Percentiles rank a stretch among this genome's conserved stretches.
These are phyloP conservation scores for Macrostomum lignano DNA, from an alignment of 1,140 invertebrate species.

Conservation along the genomic window DNA sequence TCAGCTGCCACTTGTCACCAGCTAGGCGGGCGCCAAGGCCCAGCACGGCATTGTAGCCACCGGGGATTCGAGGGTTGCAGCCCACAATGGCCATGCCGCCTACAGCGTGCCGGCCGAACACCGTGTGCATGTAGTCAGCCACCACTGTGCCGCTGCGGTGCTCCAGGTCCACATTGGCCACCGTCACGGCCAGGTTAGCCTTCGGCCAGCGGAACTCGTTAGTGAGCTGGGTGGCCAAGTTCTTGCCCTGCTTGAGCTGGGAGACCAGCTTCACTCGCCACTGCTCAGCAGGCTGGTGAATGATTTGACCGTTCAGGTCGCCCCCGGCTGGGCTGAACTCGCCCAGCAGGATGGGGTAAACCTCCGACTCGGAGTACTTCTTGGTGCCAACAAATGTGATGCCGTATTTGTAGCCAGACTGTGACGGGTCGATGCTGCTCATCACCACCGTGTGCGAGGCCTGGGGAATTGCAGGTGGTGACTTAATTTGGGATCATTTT, in stretches of 20 bases:
- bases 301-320: conserved; percentile 75
- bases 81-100: conserved; percentile 3
- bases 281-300: conserved; percentile 55
- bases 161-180: conserved; percentile 4
- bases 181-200: not conserved
- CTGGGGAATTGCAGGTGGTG: too few species aligned
- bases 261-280: conserved; percentile 54
- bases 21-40: conserved; percentile 2
- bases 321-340: conserved; percentile 81
- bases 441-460: conserved; percentile 53
- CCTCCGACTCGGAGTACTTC: conserved; percentile 24
- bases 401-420: conserved; percentile 77
- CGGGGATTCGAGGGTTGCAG: not conserved
- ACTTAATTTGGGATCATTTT: too few species aligned
- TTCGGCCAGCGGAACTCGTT: conserved; percentile 2
- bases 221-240: conserved; percentile 1
- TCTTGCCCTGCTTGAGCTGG: conserved; percentile 20
- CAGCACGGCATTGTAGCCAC: not conserved
- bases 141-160: not conserved
- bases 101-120: not conserved
- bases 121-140: conserved; percentile 2
- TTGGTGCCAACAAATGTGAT: conserved; percentile 65
- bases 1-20: conserved; percentile 1
- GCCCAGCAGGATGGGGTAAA: conserved; percentile 75
- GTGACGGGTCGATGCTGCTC: too few species aligned